Base-by-base conservation (phyloP, 2,797 vertebrate species). In the Craterocephalus amniculus region DNA sequence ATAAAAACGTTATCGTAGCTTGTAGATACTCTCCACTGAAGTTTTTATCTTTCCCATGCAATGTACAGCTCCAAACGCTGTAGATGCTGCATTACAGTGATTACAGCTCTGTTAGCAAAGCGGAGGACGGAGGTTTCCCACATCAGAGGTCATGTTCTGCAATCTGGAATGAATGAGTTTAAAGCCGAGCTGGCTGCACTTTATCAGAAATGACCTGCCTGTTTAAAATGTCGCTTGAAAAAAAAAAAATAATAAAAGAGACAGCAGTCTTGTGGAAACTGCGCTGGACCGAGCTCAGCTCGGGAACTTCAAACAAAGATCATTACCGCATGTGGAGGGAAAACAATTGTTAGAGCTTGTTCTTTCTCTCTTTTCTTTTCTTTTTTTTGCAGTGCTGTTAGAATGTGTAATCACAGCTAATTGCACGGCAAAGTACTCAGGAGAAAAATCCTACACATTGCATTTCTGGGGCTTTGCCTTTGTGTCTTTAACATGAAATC, bases 151-250 rank as follows among this genome's bases (percentile, higher is more conserved):
- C 38, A n/a, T 54, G 70, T 73, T 73, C 67, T 79, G 58, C 78
- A 86, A 84, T 87, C 76, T 68, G 80, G 62, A 77, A 63, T 66
- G 72, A 86, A 76, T 51, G 59, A 38, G 18, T 87, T 85, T 75
- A 72, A 66, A 80, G 68, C 69, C 64, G 65, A 67, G 72, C 67
- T 49, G 62, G 45, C 74, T 52, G 63, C 75, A 83, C 73, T 83
- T 83, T 71, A 87, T 88, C 84, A 84, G 71, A 87, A 86, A 84
- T 84, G 72, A 90, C 90, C 86, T 85, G 86, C 82, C 83, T 83
- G 79, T 89, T 87, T 82, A 72, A 67, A 32, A 2, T 63, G 74
- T 76, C 70, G 74, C 57, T 77, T 71, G 67, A 81, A 78, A 62
- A 40, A 5, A 5, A 5, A 5, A 29, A 29, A 29, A n/a, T n/a